Evolutionary conservation across 2,797 vertebrate genomes (phyloP).

Genomic region (Garrulus glandarius): DNA sequence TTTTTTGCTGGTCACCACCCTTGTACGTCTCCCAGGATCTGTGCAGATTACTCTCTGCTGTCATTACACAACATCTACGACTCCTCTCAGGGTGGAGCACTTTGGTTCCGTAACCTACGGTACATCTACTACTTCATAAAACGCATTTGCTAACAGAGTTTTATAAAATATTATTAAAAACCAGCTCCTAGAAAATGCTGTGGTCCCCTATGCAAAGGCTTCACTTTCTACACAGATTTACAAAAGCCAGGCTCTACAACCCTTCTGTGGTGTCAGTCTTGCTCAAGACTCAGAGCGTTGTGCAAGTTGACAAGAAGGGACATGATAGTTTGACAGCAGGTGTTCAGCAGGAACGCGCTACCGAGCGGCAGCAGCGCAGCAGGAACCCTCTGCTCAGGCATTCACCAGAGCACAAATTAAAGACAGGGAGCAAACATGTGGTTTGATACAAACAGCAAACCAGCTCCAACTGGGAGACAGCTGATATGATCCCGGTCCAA

Average conservation of each 20-base stretch:
- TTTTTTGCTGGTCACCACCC: slow-evolving; percentile 50
- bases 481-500: background rate
- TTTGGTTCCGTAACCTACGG: background rate
- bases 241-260: slow-evolving; percentile 35
- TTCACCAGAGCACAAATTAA: slow-evolving; percentile 8
- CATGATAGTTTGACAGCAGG: slow-evolving; percentile 69
- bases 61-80: background rate
- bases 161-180: background rate
- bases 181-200: background rate
- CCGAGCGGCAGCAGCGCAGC: slow-evolving; percentile 10
- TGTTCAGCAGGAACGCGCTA: slow-evolving; percentile 55
- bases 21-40: slow-evolving; percentile 40
- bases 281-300: slow-evolving; percentile 63
- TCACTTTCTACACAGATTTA: background rate
- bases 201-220: background rate
- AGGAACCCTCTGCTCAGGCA: background rate
- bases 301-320: slow-evolving; percentile 74
- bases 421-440: background rate
- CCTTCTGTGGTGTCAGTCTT: slow-evolving; percentile 38
- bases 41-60: slow-evolving; percentile 23
- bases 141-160: background rate
- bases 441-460: background rate
- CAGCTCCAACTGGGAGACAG: background rate
- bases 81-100: background rate
- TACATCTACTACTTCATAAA: background rate